phyloP scores from a whole-genome alignment of 1,140 invertebrate genomes.

The Scaptomyza montana region DNA sequence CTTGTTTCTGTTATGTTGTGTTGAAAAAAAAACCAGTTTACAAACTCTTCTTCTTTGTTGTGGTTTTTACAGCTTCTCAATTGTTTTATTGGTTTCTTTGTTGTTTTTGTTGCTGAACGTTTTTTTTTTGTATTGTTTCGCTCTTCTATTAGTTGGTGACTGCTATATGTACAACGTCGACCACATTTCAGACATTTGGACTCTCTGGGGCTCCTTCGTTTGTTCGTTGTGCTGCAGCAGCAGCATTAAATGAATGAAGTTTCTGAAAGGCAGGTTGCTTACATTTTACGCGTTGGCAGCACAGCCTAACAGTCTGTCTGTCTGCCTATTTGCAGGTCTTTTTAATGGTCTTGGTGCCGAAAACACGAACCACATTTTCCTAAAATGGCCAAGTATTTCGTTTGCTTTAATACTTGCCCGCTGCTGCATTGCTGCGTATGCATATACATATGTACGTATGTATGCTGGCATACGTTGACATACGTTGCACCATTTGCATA shows the following conservation, averaged over 20 bases:
- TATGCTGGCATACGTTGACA: constrained; percentile 12
- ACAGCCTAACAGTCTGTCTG: constrained; percentile 4
- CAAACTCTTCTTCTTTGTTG: constrained; percentile 48
- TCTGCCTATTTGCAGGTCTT: constrained; percentile 7
- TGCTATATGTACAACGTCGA: constrained; percentile 27
- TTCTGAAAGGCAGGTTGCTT: constrained; percentile 72
- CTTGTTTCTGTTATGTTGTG: constrained; percentile 70
- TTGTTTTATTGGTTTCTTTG: constrained; percentile 45
- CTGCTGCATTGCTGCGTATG: constrained; percentile 6
- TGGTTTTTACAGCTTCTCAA: constrained; percentile 51
- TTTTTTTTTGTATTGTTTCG: constrained; percentile 41
- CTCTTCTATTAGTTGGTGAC: constrained; percentile 27
- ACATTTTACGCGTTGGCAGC: constrained; percentile 62
- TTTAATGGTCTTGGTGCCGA: constrained; percentile 28
- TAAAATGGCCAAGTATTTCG: constrained; percentile 17
- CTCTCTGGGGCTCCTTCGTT: constrained; percentile 34
- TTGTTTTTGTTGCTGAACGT: constrained; percentile 14
- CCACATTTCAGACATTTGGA: constrained; percentile 49
- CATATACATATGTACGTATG: not conserved
- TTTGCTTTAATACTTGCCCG: constrained; percentile 3
- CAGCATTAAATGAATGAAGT: constrained; percentile 76
- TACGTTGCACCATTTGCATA: constrained; percentile 55
- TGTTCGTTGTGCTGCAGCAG: constrained; percentile 25
- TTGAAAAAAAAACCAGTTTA: constrained; percentile 63
- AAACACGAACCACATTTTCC: constrained; percentile 26